Evolutionary conservation across 2,888 invertebrate genomes (phyloP), one percentile per base, ranked within the genome.

Genomic region (Hyppa rectilinea): DNA sequence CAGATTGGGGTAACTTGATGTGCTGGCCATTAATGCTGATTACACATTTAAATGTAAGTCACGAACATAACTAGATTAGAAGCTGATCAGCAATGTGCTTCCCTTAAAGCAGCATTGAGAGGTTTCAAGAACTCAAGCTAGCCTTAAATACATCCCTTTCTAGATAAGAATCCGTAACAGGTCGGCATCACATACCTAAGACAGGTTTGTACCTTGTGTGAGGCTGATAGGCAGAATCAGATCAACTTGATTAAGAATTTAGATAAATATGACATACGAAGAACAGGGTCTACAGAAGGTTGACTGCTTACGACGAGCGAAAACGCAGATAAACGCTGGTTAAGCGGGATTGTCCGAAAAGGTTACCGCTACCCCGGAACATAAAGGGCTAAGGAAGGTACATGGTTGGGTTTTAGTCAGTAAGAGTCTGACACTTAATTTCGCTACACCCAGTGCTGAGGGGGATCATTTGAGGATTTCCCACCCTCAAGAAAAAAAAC

Each of bases 141-240:
- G 61, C 43, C 53, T 78, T 50, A 52, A 79, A 73, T 49, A 62
- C 20, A 29, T 58, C 34, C 12, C 12, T 67, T 59, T 60, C 50
- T 55, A 26, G 77, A 80, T 80, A 80, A 67, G 0, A 20, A 63
- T 75, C 63, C 10, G 12, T n/a, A 66, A 66, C 76, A 12, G 26
- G 71, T 64, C 38, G 29, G 20, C 20, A 23, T 17, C 10, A 36
- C 65, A 66, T 53, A 43, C 59, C 75, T 29, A n/a, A 31, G 63
- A 67, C 81, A 31, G 29, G 63, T 80, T 49, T 2, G 36, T 47
- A 34, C 34, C 53, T 55, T 49, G 59, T 53, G 47, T 52, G 40
- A 34, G 49, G 10, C 17, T 74, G 80, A 74, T 55, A 52, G 50
- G 31, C 43, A 58, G 63, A 63, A 62, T 80, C 55, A 62, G 77